Conservation (phyloP, 2,797 vertebrate species). For the Borostomias antarcticus region DNA sequence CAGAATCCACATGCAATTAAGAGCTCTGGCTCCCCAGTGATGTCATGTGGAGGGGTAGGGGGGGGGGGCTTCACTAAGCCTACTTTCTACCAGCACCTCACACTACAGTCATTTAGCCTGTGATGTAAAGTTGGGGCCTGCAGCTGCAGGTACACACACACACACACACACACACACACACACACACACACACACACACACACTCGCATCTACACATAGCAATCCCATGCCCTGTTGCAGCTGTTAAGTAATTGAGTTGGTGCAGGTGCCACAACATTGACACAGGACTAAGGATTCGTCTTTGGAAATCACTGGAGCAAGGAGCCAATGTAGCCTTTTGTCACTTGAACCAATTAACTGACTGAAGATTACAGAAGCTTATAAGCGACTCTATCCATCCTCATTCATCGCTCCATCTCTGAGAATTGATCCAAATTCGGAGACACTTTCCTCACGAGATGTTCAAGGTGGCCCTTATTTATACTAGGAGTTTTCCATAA, state of each 20-base stretch:
- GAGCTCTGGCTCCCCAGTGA: conserved; percentile 53
- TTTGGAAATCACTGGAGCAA: conserved; percentile 13
- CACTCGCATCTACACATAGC: not conserved
- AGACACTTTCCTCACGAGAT: not conserved
- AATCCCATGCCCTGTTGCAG: conserved; percentile 31
- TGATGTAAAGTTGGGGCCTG: conserved; percentile 42
- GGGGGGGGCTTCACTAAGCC: conserved; percentile 7
- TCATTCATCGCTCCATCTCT: conserved; percentile 11
- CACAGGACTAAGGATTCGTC: conserved; percentile 28
- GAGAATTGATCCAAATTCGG: conserved; percentile 26
- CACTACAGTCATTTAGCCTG: conserved; percentile 58
- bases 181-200: not conserved
- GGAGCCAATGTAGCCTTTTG: conserved; percentile 25
- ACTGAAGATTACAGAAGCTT: not conserved
- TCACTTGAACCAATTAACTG: conserved; percentile 37
- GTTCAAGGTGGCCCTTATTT: not conserved
- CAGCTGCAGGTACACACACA: not conserved
- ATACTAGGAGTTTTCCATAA: not conserved
- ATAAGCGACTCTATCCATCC: conserved; percentile 7
- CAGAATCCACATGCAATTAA: conserved; percentile 67
- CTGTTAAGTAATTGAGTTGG: conserved; percentile 40
- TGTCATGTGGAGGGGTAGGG: conserved; percentile 43
- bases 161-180: not conserved
- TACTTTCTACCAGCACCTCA: conserved; percentile 23
- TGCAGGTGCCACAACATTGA: conserved; percentile 39